Evolutionary conservation across 2,888 invertebrate species (phyloP), one percentile per base, ranked within the genome.

Genomic region (Stegana nigrithorax): DNA sequence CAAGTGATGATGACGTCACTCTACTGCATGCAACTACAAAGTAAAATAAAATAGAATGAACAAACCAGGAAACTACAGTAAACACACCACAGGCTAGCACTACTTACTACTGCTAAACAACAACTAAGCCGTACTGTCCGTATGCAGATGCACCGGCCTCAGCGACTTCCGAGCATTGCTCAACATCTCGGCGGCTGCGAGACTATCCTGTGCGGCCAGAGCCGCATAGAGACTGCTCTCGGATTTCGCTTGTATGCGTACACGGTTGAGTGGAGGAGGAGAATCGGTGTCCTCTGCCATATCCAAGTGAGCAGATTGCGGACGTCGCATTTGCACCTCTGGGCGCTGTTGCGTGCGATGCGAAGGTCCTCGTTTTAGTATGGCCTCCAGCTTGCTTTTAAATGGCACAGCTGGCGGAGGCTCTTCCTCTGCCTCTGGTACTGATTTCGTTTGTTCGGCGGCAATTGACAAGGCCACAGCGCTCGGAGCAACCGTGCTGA

Each of bases 361-460:
- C 17, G 78, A 78, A 53, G 83, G 84, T 8, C 84, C 83, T 2
- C 78, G 76, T 66, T 79, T 77, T 47, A 84, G 70, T 64, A 83
- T 72, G 57, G 81, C 79, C 69, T 82, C 85, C 60, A 84, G 70
- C 72, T 81, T 81, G 58, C 73, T 72, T 71, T 81, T 84, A 71
- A 84, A 84, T 62, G 74, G 79, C 60, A 82, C 45, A 36, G 75
- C 69, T 61, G 60, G 59, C 39, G 56, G 57, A 19, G 67, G 6
- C 42, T 64, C 60, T 5, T 12, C 47, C 27, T 47, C 57, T 8
- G 67, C n/a, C n/a, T n/a, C n/a, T n/a, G n/a, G n/a, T n/a, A n/a
- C n/a, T n/a, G n/a, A n/a, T n/a, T n/a, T n/a, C n/a, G n/a, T n/a
- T n/a, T n/a, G n/a, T n/a, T n/a, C n/a, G n/a, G n/a, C n/a, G n/a